A percentile compares a stretch with the other conserved stretches of the same genome.
phyloP scores from a whole-genome alignment of 2,113 vertebrate species.

The Equus przewalskii region DNA sequence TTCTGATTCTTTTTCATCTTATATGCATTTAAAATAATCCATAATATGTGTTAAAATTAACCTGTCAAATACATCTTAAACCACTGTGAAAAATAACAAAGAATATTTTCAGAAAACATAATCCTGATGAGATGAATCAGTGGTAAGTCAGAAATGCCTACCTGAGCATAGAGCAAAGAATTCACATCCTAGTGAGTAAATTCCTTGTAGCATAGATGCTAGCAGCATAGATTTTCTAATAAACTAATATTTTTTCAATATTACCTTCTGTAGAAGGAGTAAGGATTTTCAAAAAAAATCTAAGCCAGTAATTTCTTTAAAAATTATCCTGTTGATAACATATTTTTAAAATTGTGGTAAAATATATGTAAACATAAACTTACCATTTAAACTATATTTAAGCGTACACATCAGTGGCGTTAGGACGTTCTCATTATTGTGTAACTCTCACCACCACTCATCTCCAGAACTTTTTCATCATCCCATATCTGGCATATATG shows the following conservation, averaged over 20 bases:
- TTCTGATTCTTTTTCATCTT: not conserved
- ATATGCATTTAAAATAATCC: not conserved
- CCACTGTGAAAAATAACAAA: not conserved
- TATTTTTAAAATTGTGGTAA: not conserved
- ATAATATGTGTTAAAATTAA: not conserved
- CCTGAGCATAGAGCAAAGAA: not conserved
- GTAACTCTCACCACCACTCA: not conserved
- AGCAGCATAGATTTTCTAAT: not conserved
- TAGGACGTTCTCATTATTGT: not conserved
- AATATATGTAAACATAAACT: not conserved
- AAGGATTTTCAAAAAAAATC: not conserved
- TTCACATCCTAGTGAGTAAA: not conserved
- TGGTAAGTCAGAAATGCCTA: not conserved
- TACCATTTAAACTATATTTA: not conserved
- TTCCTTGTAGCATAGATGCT: not conserved
- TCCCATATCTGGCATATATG: not conserved
- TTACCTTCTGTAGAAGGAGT: not conserved
- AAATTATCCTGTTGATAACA: not conserved
- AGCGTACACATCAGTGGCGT: not conserved
- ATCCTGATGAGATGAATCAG: not conserved
- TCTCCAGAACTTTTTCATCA: not conserved
- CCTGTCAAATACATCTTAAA: not conserved
- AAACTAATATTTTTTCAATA: not conserved
- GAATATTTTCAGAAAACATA: constrained; percentile 17
- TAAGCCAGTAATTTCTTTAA: not conserved